Base-by-base conservation (phyloP, 2,797 vertebrate genomes). In the Knipowitschia caucasica region DNA sequence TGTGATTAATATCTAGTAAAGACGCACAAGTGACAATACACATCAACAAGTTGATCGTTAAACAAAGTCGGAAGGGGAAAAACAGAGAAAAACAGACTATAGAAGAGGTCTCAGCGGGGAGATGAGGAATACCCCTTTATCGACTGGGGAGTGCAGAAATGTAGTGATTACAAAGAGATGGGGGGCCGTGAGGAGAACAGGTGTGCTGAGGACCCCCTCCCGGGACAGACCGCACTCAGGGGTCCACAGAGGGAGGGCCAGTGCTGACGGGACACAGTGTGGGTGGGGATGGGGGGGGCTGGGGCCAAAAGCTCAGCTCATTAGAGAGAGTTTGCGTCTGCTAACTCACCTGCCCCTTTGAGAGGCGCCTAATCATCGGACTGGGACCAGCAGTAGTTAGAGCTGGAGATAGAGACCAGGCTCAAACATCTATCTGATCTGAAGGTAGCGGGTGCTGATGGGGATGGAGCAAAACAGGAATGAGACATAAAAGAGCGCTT, bases 281-380 rank as follows among this genome's bases (percentile, higher is more conserved):
- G 44, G 18, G 38, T 50, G 42, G 36, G 1, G 66, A 62, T 66
- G 34, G 69, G 27, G 62, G 73, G 70, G 73, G 67, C 52, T 53
- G 56, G 68, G 71, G 52, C n/a, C n/a, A n/a, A 81, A 73, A 83
- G 86, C 82, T 71, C 62, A 86, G 87, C 89, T 91, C 87, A 89
- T 91, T 91, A 89, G 83, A 88, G 81, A 75, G 85, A 79, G 77
- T 87, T 88, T 88, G 85, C 85, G 84, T 83, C 69, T 87, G 88
- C 83, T 88, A 88, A 86, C 85, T 86, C 80, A 60, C 77, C 73
- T 62, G 50, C 60, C 83, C 75, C 80, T 59, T 50, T 17, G 75
- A 85, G 85, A 86, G 29, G 64, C 11, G 1, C 52, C 73, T 89
- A 89, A 89, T 89, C 83, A 83, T 78, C 68, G 68, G 71, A 60